phyloP scores from a whole-genome alignment of 2,888 invertebrate genomes.

The Tanytarsus gracilentus region DNA sequence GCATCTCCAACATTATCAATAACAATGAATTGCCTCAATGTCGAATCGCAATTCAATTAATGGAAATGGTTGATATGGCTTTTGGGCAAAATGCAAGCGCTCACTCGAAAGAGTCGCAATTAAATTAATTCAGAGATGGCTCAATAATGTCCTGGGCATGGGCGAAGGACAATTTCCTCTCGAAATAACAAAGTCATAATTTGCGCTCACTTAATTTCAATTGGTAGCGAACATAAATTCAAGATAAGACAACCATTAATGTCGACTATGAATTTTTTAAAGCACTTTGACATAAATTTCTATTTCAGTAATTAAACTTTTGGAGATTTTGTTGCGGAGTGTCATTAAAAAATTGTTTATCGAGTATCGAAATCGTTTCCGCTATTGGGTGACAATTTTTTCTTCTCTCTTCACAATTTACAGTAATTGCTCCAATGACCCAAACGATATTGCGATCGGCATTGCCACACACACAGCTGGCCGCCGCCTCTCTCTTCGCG shows the following conservation, averaged over 20 bases:
- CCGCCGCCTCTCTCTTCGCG: not conserved
- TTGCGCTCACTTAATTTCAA: not conserved
- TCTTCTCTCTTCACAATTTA: not conserved
- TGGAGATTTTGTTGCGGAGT: too few species aligned
- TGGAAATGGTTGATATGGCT: slow-evolving; percentile 8
- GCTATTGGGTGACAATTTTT: not conserved
- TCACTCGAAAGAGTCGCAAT: too few species aligned
- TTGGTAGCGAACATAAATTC: not conserved
- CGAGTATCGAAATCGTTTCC: too few species aligned
- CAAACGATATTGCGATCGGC: not conserved
- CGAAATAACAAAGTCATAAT: not conserved
- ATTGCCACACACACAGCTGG: not conserved
- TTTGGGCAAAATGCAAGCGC: too few species aligned
- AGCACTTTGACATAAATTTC: too few species aligned
- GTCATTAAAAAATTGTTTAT: too few species aligned
- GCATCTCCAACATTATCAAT: too few species aligned
- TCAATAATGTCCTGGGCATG: not conserved
- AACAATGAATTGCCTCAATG: too few species aligned
- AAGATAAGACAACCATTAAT: too few species aligned
- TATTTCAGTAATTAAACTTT: too few species aligned
- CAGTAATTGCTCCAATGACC: slow-evolving; percentile 13
- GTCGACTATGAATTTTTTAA: too few species aligned
- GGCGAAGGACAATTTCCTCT: too few species aligned
- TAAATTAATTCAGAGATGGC: not conserved
- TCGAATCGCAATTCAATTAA: slow-evolving; percentile 15